A percentile compares a stretch with the other conserved stretches of the same genome.
phyloP scores from a whole-genome alignment of 2,888 invertebrate species.

The Lepidochrysops patricia region DNA sequence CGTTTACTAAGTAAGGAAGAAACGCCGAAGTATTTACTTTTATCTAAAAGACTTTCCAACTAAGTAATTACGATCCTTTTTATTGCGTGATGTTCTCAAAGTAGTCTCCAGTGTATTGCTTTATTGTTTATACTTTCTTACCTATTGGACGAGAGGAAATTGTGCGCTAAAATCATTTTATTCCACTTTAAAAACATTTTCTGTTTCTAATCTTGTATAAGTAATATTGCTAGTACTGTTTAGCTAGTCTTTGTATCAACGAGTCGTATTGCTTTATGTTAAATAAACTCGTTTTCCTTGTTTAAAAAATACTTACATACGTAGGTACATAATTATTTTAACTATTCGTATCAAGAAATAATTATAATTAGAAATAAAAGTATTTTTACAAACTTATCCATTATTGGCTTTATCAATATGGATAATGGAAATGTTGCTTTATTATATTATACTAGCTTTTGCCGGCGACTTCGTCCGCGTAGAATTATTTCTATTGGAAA shows the following conservation, averaged over 20 bases:
- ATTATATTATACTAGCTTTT: too few species aligned
- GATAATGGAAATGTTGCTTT: too few species aligned
- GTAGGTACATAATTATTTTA: too few species aligned
- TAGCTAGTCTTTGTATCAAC: not conserved
- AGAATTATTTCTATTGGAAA: too few species aligned
- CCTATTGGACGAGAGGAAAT: not conserved
- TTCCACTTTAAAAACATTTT: not conserved
- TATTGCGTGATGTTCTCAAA: slow-evolving; percentile 13
- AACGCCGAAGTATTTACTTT: slow-evolving; percentile 11
- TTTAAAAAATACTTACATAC: too few species aligned
- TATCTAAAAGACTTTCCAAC: slow-evolving; percentile 13
- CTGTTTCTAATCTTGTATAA: not conserved
- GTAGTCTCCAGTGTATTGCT: slow-evolving; percentile 12
- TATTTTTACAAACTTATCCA: too few species aligned
- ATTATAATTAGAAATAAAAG: too few species aligned
- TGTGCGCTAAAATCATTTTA: not conserved
- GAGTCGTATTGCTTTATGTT: not conserved
- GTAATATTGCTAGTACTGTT: not conserved
- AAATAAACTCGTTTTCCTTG: too few species aligned
- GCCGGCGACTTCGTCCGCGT: too few species aligned
- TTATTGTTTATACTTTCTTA: slow-evolving; percentile 12
- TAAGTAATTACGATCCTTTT: slow-evolving; percentile 12
- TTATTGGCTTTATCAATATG: too few species aligned
- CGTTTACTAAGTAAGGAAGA: slow-evolving; percentile 8
- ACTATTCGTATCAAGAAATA: too few species aligned